phyloP scores from a whole-genome alignment of 2,888 invertebrate species.

The Andrena marginata region DNA sequence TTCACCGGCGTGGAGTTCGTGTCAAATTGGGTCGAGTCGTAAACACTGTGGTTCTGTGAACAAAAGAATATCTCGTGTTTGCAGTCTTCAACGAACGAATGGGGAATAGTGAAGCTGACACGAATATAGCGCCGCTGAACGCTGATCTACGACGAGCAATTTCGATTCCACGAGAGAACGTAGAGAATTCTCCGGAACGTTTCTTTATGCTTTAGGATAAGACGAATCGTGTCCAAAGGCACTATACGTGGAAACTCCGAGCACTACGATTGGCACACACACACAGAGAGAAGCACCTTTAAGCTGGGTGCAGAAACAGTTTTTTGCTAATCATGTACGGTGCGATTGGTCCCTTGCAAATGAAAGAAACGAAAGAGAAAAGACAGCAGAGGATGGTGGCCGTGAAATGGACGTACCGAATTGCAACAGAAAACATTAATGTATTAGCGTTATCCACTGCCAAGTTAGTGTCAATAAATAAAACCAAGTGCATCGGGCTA shows the following conservation, averaged over 20 bases:
- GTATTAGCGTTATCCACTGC: constrained; percentile 49
- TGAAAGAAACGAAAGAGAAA: neutral
- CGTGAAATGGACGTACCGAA: neutral
- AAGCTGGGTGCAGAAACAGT: constrained; percentile 44
- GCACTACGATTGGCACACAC: constrained; percentile 2
- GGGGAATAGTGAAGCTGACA: neutral
- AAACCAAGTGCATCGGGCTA: constrained; percentile 77
- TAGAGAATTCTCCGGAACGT: neutral
- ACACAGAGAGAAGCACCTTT: constrained; percentile 1
- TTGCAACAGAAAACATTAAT: constrained; percentile 40
- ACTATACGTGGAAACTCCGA: constrained; percentile 2
- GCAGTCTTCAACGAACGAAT: constrained; percentile 31
- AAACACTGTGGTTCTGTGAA: constrained; percentile 90
- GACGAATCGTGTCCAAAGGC: constrained; percentile 16
- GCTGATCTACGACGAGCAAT: neutral
- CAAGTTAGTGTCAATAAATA: constrained; percentile 78
- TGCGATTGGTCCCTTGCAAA: neutral
- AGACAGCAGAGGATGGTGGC: constrained; percentile 28
- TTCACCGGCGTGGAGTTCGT: constrained; percentile 89
- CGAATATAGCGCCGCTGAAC: constrained; percentile 27
- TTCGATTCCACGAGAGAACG: neutral
- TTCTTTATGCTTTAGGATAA: neutral
- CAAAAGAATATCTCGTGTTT: constrained; percentile 73
- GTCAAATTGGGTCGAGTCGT: constrained; percentile 91
- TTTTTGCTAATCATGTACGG: neutral